These are phyloP conservation scores for Campylomormyrus tamandua DNA, from an alignment of 2,113 vertebrate species.

Conservation along the genomic window DNA sequence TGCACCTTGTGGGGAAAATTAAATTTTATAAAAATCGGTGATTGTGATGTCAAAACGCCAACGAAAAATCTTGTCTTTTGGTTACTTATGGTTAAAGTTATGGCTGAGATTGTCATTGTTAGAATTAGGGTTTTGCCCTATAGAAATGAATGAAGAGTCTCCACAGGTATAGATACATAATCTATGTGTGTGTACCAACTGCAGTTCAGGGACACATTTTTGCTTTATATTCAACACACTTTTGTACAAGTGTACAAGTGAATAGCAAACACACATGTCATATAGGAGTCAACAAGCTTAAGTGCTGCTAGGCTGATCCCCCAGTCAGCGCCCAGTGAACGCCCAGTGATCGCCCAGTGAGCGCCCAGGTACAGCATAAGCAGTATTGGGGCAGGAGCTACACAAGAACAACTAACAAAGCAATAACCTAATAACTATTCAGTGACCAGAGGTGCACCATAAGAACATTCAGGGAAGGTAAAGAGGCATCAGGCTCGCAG, in stretches of 20 bases:
- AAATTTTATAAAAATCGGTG: background rate
- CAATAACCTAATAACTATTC: background rate
- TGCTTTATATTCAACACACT: background rate
- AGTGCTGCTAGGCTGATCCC: background rate
- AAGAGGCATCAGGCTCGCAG: background rate
- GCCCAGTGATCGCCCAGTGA: too few relatives aligned
- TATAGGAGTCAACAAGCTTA: background rate
- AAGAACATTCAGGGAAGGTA: background rate
- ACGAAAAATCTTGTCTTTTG: background rate
- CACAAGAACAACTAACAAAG: background rate
- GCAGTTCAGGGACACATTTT: background rate
- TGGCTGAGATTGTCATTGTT: background rate
- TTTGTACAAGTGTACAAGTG: background rate
- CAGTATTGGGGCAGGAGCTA: background rate
- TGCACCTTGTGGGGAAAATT: background rate
- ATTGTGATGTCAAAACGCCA: background rate
- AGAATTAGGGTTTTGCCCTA: background rate
- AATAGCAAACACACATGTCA: background rate
- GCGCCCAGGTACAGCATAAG: background rate
- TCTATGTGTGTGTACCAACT: background rate
- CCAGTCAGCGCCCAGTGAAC: background rate
- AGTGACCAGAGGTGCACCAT: background rate
- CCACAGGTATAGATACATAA: background rate
- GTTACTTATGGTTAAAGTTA: background rate
- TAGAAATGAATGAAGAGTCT: background rate